Base-by-base conservation (phyloP, 2,797 vertebrate species). In the Gymnothorax javanicus region DNA sequence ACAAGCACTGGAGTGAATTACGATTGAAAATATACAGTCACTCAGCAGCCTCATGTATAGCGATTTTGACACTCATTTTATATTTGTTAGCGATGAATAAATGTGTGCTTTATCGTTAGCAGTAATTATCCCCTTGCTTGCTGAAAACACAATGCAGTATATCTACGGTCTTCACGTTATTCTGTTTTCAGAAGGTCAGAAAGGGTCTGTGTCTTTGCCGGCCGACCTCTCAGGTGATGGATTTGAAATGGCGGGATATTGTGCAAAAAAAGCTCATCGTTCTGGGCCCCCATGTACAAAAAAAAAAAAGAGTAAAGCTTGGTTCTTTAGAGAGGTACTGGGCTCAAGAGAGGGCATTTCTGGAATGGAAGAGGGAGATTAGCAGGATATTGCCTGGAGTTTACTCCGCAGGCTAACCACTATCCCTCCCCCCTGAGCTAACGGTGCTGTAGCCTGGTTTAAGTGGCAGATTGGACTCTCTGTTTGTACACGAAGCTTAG, bases 101-200 rank as follows among this genome's bases (percentile, higher is more conserved):
- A 64, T 87, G 85, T 90, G 91, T 91, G 91, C 92, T 92, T 86
- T 91, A 89, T 89, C 86, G 77, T 91, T 90, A 89, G 15, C 88
- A 91, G 85, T 84, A 84, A 88, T 62, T 91, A 91, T 93, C 92
- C 91, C 90, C 90, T 90, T 77, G 84, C 88, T 73, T 87, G 89
- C 91, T 86, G 88, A 91, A 88, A 81, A 91, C 91, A 85, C 82
- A 73, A 43, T 7, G n/a, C 82, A 84, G 87, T 89, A 83, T 84
- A 73, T 33, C 54, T 75, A 77, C 90, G 91, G 93, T 92, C 89
- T 89, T 86, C 33, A 43, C 2, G 33, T 43, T 43, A 43, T 73
- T n/a, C 71, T n/a, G 85, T 81, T 71, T 90, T 82, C 58, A 25
- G 86, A 84, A 81, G 89, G 91, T 89, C 87, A 88, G 89, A 73